These are phyloP conservation scores for Yponomeuta plumbellus DNA, from an alignment of 2,888 invertebrate species.

Conservation along the genomic window DNA sequence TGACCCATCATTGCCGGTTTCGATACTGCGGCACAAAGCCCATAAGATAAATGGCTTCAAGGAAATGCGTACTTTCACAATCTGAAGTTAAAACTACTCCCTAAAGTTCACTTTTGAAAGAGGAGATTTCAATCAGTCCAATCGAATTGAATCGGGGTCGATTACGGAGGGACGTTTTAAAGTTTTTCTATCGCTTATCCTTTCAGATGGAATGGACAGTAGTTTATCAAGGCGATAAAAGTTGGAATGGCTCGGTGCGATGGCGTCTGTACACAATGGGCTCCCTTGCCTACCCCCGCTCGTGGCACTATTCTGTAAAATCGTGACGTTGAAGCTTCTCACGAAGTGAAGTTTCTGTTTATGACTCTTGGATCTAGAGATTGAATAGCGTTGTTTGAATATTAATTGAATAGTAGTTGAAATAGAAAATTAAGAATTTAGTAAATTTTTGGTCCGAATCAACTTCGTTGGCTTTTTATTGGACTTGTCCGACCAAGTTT, in stretches of 20 bases:
- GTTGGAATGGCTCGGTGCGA: slow-evolving; percentile 3
- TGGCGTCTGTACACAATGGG: slow-evolving; percentile 5
- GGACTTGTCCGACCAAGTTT: too few relatives aligned
- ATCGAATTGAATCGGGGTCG: slow-evolving; percentile 19
- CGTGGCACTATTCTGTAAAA: background rate
- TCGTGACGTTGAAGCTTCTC: background rate
- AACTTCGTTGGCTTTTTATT: too few relatives aligned
- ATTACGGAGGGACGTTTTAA: slow-evolving; percentile 51
- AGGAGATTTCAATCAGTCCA: slow-evolving; percentile 16
- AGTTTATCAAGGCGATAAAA: slow-evolving; percentile 54
- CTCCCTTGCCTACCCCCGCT: background rate
- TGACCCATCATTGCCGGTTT: too few relatives aligned
- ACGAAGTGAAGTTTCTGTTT: too few relatives aligned
- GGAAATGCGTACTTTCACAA: background rate
- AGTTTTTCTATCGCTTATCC: slow-evolving; percentile 50
- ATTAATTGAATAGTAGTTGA: too few relatives aligned
- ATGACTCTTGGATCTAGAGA: too few relatives aligned
- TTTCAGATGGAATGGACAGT: slow-evolving; percentile 58
- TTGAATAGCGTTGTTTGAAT: too few relatives aligned
- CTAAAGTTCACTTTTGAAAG: slow-evolving; percentile 6
- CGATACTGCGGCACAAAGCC: background rate
- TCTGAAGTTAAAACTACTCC: background rate
- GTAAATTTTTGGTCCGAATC: too few relatives aligned
- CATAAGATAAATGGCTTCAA: background rate
- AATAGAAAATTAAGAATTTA: too few relatives aligned